Conservation (phyloP, 2,888 invertebrate species). For the Himalopsyche kuldschensis region DNA sequence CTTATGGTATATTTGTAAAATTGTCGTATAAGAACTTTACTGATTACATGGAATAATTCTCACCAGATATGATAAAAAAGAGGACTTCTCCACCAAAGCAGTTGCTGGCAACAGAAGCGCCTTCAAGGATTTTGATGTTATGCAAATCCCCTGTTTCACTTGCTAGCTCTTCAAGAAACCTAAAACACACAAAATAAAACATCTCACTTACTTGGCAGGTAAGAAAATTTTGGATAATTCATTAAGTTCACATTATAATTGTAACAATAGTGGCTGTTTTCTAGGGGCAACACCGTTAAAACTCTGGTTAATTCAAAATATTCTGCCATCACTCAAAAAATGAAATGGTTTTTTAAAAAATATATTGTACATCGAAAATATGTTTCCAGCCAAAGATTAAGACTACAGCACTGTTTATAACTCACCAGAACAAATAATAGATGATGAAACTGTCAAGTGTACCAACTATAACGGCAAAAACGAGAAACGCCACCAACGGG, state of each 20-base stretch:
- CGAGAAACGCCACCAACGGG: constrained; percentile 68
- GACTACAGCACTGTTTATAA: constrained; percentile 12
- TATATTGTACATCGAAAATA: no score
- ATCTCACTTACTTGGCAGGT: no score
- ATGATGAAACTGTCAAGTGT: constrained; percentile 79
- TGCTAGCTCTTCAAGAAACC: constrained; percentile 80
- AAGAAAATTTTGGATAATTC: no score
- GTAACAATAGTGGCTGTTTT: no score
- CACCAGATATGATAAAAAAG: constrained; percentile 74
- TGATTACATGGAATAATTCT: not conserved
- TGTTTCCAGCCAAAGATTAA: no score
- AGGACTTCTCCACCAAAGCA: constrained; percentile 78
- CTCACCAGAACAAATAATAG: constrained; percentile 80
- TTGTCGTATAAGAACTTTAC: no score
- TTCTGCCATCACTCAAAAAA: no score
- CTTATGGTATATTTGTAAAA: no score
- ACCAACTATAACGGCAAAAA: constrained; percentile 75
- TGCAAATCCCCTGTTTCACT: constrained; percentile 61
- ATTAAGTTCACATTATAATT: no score
- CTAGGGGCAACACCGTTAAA: no score
- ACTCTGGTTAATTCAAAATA: no score
- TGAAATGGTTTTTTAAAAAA: no score
- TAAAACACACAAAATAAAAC: constrained; percentile 43
- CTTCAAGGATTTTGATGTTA: constrained; percentile 77
- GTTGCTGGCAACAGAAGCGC: constrained; percentile 76